Evolutionary conservation across 2,888 invertebrate genomes (phyloP).

Genomic region (Euspilapteryx auroguttella): DNA sequence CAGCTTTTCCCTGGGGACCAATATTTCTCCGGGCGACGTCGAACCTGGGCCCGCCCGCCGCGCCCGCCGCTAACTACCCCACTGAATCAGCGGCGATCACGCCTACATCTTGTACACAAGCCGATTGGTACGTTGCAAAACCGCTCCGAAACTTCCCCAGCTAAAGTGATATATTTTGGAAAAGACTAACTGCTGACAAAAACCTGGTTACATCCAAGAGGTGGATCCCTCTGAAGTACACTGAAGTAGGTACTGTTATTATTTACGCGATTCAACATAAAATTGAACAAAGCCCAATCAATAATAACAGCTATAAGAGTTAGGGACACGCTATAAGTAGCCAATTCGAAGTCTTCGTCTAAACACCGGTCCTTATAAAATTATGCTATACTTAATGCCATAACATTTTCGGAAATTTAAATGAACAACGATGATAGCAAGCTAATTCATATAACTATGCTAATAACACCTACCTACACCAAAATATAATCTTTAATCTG

Average conservation of each 20-base stretch:
- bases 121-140: slow-evolving; percentile 37
- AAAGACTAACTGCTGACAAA: slow-evolving; percentile 36
- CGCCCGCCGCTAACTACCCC: slow-evolving; percentile 56
- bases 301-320: too few species aligned
- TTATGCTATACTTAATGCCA: slow-evolving; percentile 28
- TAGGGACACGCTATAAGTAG: too few species aligned
- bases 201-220: too few species aligned
- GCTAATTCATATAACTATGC: slow-evolving; percentile 56
- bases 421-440: slow-evolving; percentile 44
- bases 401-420: slow-evolving; percentile 45
- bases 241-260: too few species aligned
- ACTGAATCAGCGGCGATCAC: slow-evolving; percentile 59
- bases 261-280: too few species aligned
- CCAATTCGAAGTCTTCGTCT: slow-evolving; percentile 26
- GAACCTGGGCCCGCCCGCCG: slow-evolving; percentile 52
- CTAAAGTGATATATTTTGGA: slow-evolving; percentile 50
- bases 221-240: too few species aligned
- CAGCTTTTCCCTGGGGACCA: slow-evolving; percentile 48
- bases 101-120: slow-evolving; percentile 57
- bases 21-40: slow-evolving; percentile 54
- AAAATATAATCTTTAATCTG: slow-evolving; percentile 60
- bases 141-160: slow-evolving; percentile 30
- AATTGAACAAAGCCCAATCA: too few species aligned
- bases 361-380: slow-evolving; percentile 27
- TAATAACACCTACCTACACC: slow-evolving; percentile 53